Evolutionary conservation across 2,888 invertebrate genomes (phyloP).

Genomic region (Drosophila leonis): DNA sequence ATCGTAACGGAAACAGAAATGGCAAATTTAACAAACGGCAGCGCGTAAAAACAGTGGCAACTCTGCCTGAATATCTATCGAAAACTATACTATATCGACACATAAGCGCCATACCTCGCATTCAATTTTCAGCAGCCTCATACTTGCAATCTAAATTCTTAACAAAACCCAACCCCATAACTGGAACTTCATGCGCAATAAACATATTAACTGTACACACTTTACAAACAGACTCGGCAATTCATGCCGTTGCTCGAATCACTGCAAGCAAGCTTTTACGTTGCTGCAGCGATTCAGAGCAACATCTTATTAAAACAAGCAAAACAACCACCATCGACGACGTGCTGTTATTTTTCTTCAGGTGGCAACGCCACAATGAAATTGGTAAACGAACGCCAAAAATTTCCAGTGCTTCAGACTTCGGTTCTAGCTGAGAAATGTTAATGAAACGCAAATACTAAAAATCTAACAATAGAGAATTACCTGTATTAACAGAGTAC

Average conservation of each 20-base stretch:
- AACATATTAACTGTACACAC: background rate
- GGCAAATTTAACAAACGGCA: no score
- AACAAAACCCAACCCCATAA: no score
- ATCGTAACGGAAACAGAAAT: no score
- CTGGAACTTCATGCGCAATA: no score
- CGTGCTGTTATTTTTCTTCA: background rate
- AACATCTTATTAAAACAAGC: constrained; percentile 51
- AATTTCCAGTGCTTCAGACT: background rate
- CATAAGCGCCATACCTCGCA: no score
- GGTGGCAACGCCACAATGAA: constrained; percentile 31
- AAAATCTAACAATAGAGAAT: constrained; percentile 17
- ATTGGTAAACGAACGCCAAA: background rate
- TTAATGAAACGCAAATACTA: constrained; percentile 26
- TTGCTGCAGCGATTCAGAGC: constrained; percentile 47
- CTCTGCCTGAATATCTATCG: no score
- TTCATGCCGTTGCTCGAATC: constrained; percentile 68
- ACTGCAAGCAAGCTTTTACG: constrained; percentile 64
- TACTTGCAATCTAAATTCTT: no score
- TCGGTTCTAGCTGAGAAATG: constrained; percentile 26
- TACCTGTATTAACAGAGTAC: constrained; percentile 40
- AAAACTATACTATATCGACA: no score
- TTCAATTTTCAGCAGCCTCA: no score
- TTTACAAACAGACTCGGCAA: constrained; percentile 68
- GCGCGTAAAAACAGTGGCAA: no score
- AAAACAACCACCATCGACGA: background rate